phyloP scores from a whole-genome alignment of 2,888 invertebrate species.

The Kryphioiulus occultus region DNA sequence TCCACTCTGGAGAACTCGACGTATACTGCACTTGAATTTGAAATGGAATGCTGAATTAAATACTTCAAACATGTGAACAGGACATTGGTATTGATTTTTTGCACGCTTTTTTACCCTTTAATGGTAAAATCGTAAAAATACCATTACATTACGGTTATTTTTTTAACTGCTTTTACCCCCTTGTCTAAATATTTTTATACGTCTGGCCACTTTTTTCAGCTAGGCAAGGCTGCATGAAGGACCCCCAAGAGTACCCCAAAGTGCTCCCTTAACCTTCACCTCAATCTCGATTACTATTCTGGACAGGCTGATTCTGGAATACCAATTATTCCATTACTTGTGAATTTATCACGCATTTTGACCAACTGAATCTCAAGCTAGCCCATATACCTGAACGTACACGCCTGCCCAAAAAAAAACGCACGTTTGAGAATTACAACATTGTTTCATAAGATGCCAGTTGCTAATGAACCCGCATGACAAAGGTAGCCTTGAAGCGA shows the following conservation, averaged over 20 bases:
- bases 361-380: background rate
- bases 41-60: background rate
- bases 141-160: background rate
- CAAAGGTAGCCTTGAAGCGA: background rate
- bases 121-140: background rate
- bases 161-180: slow-evolving; percentile 6
- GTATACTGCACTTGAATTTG: background rate
- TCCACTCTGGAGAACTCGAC: background rate
- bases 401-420: background rate
- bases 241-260: background rate
- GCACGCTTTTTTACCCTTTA: background rate
- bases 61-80: background rate
- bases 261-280: slow-evolving; percentile 22
- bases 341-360: background rate
- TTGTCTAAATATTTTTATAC: background rate
- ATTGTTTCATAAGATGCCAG: background rate
- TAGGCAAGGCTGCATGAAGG: background rate
- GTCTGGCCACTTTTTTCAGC: background rate
- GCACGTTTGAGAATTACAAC: background rate
- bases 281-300: background rate
- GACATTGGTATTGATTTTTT: background rate
- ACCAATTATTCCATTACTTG: background rate
- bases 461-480: background rate
- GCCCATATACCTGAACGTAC: background rate
- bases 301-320: too few relatives aligned